Conservation (phyloP, 35 echinoderm and acorn worm genomes). For the Lytechinus variegatus region DNA sequence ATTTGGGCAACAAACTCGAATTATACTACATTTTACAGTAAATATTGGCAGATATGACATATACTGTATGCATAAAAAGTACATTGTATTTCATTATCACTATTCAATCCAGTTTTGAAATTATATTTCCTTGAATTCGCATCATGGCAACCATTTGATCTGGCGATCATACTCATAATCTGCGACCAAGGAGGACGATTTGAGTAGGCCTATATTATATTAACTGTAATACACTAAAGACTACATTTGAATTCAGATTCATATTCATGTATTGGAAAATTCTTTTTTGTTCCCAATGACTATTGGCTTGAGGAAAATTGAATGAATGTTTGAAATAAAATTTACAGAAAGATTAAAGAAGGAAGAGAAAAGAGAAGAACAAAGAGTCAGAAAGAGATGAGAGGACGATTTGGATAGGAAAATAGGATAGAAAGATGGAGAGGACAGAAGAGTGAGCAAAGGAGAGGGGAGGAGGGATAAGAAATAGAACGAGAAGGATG, state of each 20-base stretch:
- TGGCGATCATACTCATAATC: too few relatives aligned
- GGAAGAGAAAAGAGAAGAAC: neutral
- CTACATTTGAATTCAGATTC: neutral
- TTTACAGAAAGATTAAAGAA: neutral
- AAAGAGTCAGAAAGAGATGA: neutral
- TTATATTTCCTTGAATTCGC: too few relatives aligned
- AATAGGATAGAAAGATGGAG: neutral
- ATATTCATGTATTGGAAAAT: neutral
- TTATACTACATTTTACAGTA: too few relatives aligned
- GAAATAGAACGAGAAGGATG: neutral
- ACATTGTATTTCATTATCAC: too few relatives aligned
- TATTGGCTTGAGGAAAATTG: neutral
- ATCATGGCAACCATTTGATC: too few relatives aligned
- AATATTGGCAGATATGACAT: too few relatives aligned
- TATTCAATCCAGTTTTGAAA: too few relatives aligned
- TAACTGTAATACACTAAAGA: too few relatives aligned
- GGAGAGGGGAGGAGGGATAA: neutral
- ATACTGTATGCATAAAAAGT: too few relatives aligned
- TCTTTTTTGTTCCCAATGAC: neutral
- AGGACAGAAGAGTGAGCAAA: neutral
- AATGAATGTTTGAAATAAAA: neutral
- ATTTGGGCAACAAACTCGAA: too few relatives aligned
- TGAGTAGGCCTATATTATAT: too few relatives aligned
- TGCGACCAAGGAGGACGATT: too few relatives aligned
- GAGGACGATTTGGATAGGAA: neutral